Conservation (phyloP, 2,113 vertebrate species). For the Malurus cyaneus region DNA sequence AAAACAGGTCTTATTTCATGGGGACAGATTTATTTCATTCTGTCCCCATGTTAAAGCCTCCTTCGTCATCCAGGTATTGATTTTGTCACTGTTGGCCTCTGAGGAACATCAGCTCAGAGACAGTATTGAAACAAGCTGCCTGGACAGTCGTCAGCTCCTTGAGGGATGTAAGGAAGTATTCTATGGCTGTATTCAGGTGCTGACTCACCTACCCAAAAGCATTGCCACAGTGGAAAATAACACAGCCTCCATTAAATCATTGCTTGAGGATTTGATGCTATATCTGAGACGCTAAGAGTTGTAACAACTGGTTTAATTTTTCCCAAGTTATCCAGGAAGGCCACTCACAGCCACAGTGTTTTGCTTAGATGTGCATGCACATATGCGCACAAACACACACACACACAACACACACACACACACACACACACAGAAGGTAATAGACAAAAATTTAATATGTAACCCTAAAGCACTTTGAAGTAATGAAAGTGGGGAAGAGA, state of each 20-base stretch:
- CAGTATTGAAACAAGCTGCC: background rate
- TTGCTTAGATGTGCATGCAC: accelerated
- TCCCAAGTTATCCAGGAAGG: background rate
- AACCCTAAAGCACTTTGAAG: background rate
- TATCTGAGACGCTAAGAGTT: background rate
- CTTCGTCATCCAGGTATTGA: background rate
- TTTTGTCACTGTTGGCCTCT: background rate
- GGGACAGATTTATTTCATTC: background rate
- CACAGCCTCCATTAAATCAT: background rate
- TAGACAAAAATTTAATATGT: background rate
- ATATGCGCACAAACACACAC: accelerated
- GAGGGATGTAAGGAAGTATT: background rate
- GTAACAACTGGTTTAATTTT: background rate
- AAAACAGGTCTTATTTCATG: background rate
- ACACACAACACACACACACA: background rate
- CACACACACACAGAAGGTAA: background rate
- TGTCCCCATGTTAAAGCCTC: background rate
- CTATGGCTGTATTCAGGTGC: background rate
- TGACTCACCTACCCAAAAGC: background rate
- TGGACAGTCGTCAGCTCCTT: background rate
- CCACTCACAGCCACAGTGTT: background rate
- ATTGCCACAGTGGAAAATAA: background rate
- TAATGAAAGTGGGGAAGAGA: background rate
- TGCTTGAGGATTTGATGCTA: background rate
- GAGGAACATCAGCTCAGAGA: background rate